Evolutionary conservation across 1,140 invertebrate genomes (phyloP), one percentile per base, ranked within the genome.

Genomic region (Hylyphantes graminicola): DNA sequence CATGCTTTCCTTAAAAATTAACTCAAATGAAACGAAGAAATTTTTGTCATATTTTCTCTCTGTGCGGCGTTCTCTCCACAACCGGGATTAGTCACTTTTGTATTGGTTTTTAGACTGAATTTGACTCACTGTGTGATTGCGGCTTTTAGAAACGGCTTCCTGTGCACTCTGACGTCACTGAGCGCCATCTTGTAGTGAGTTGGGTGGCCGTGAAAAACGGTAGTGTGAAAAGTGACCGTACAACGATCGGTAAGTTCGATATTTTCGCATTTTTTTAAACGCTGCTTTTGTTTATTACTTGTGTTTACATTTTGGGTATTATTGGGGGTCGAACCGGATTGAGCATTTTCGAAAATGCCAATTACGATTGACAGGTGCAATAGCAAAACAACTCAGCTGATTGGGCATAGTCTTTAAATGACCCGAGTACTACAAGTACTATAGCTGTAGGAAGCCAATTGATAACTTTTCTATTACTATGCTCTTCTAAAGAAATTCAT

Each of bases 161-260:
- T 83, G 80, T 83, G 68, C 68, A 35, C 35, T 63, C 65, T 81
- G 80, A 83, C 80, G 80, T 83, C 80, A 83, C 80, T 63, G 80
- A 74, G 80, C 80, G 80, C 80, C 80, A 83, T 83, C 80, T 83
- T 83, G 77, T 81, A 81, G 78, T 83, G 55, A 74, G 13, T 64
- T 57, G 80, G 80, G 80, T 83, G 80, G 80, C 80, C 80, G 61
- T 55, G 70, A 72, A 73, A 72, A 72, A 72, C 67, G 78, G 77
- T 72, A 55, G 55, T 74, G 80, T 83, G 67, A 78, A 70, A 83
- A 75, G 80, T 67, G 57, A 75, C 68, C 80, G 70, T 61, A 35
- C 54, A 55, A 74, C 50, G 80, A 74, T 83, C 70, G 80, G 80
- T 83, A 83, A 83, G 80, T 83, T 74, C 51, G 70, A 83, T 21